phyloP scores from a whole-genome alignment of 2,888 invertebrate species.

The Prionchulus punctatus region DNA sequence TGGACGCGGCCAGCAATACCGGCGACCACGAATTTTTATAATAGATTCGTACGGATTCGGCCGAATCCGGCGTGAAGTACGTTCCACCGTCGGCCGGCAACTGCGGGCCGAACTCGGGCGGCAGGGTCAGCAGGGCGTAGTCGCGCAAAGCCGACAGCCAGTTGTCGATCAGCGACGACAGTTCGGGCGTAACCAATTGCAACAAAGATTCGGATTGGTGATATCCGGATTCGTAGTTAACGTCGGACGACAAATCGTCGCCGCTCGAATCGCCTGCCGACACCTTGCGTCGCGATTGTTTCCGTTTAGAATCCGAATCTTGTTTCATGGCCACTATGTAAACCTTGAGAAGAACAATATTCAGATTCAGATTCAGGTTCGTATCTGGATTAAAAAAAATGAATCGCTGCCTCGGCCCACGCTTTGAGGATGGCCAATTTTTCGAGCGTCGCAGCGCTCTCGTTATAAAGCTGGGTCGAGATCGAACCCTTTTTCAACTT shows the following conservation, averaged over 20 bases:
- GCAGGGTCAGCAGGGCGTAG: conserved; percentile 77
- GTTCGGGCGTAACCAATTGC: conserved; percentile 78
- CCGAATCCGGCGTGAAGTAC: conserved; percentile 85
- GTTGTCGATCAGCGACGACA: conserved; percentile 72
- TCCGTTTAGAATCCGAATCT: conserved; percentile 16
- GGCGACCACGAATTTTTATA: conserved; percentile 87
- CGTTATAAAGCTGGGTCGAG: conserved; percentile 34
- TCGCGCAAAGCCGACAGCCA: conserved; percentile 90
- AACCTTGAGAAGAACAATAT: conserved; percentile 42
- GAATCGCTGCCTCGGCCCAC: conserved; percentile 63
- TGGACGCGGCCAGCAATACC: conserved; percentile 73
- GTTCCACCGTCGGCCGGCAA: conserved; percentile 87
- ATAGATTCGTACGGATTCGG: conserved; percentile 60
- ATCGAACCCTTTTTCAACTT: conserved; percentile 46
- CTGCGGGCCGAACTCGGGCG: conserved; percentile 80
- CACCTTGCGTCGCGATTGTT: conserved; percentile 1
- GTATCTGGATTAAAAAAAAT: not conserved
- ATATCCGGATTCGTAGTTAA: conserved; percentile 7
- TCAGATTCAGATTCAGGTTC: too few relatives aligned
- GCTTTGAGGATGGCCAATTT: conserved; percentile 90
- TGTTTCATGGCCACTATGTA: conserved; percentile 79
- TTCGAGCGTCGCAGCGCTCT: conserved; percentile 88
- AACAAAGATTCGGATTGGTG: conserved; percentile 44
- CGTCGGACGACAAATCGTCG: not conserved
- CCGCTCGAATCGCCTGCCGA: not conserved